phyloP scores from a whole-genome alignment of 1,140 invertebrate species.

The Magallana gigas region DNA sequence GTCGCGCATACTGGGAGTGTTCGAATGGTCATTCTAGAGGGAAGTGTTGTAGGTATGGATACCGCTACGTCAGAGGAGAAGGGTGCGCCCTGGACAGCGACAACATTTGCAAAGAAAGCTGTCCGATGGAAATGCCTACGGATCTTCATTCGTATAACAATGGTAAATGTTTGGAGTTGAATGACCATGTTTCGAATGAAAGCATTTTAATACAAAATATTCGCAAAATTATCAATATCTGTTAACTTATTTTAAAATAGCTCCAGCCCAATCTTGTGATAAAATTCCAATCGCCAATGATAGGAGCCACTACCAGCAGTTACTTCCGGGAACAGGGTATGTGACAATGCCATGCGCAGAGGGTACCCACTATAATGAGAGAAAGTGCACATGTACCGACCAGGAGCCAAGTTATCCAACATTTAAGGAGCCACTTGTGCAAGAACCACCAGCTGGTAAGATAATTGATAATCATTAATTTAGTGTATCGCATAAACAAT shows the following conservation, averaged over 20 bases:
- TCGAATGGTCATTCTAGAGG: conserved; percentile 32
- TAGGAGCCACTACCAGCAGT: conserved; percentile 15
- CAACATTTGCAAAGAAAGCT: neutral
- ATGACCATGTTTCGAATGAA: too few relatives aligned
- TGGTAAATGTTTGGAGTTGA: neutral
- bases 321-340: conserved; percentile 24
- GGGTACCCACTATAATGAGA: conserved; percentile 25
- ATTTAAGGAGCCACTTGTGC: neutral
- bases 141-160: neutral
- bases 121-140: neutral
- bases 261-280: conserved; percentile 37
- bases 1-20: conserved; percentile 58
- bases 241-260: neutral
- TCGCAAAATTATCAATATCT: neutral
- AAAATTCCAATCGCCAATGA: conserved; percentile 30
- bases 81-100: conserved; percentile 2
- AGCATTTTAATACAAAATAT: neutral
- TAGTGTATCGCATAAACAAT: neutral
- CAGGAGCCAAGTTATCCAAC: neutral
- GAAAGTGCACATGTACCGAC: conserved; percentile 42
- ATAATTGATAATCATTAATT: neutral
- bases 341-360: conserved; percentile 46
- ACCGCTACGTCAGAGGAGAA: conserved; percentile 43
- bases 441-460: neutral
- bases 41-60: conserved; percentile 49